Evolutionary conservation across 2,797 vertebrate species (phyloP), one percentile per base, ranked within the genome.

Genomic region (Lithobates sylvaticus): DNA sequence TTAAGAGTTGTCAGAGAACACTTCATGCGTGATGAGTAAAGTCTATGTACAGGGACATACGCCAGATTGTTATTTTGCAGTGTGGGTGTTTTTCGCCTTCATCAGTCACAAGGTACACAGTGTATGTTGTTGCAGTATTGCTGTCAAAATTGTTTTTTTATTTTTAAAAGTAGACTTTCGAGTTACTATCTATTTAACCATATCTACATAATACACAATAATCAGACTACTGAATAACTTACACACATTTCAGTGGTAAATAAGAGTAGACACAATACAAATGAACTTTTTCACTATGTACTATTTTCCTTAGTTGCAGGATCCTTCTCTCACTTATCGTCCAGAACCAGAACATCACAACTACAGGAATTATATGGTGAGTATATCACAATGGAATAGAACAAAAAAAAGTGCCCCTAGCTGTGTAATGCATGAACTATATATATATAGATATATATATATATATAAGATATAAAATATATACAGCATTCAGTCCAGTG

Each of bases 301-400:
- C 9, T 3, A 39, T 29, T 47, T 42, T 12, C 18, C 15, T 75
- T 10, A 42, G 8, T n/a, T 74, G 23, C 67, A 86, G 85, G 85
- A 87, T 65, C 85, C 85, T 42, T 87, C 85, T 5, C 70, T 87
- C 21, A 65, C 70, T 15, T 87, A 87, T 47, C 80, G 85, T 0
- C 85, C 85, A 27, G 86, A 87, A 47, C 29, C 69, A 69, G 70
- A 84, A 65, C 26, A 78, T 34, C 2, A 87, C 10, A 76, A 79
- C 6, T 87, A 79, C 83, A 77, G 86, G 3, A 87, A 87, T 64
- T 87, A 87, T 21, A 83, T 79, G 65, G 86, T 26, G 3, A 88
- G 88, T 73, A 36, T 34, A 78, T 26, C 4, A 73, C 54, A 71
- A 71, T 4, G 0, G 9, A n/a, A 58, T 23, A 58, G 1, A 58